Evolutionary conservation across 2,113 vertebrate species (phyloP).

Genomic region (Nanorana parkeri): DNA sequence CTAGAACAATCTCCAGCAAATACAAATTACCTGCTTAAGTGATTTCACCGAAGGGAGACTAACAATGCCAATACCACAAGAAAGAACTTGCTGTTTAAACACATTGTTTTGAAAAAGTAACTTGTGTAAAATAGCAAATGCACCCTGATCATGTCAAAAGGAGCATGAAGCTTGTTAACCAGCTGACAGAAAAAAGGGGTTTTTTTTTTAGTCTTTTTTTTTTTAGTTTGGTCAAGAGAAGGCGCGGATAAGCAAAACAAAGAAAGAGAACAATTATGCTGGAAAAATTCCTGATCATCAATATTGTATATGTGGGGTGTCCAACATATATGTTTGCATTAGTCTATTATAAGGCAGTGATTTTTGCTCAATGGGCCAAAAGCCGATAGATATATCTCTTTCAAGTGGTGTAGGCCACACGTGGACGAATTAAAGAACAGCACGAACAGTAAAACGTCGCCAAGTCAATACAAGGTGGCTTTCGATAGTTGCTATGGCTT

Average conservation of each 20-base stretch:
- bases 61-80: background rate
- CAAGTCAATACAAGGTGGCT: too few relatives aligned
- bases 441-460: too few relatives aligned
- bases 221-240: slow-evolving; percentile 26
- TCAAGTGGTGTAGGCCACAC: too few relatives aligned
- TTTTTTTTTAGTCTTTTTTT: too few relatives aligned
- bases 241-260: background rate
- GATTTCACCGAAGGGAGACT: slow-evolving; percentile 20
- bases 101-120: slow-evolving; percentile 22
- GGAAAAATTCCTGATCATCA: background rate
- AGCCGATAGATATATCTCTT: too few relatives aligned
- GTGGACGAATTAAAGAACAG: too few relatives aligned
- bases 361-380: too few relatives aligned
- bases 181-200: slow-evolving; percentile 12
- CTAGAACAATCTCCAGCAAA: slow-evolving; percentile 9
- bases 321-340: background rate
- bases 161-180: background rate
- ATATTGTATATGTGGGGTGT: slow-evolving; percentile 4
- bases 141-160: slow-evolving; percentile 7
- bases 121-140: slow-evolving; percentile 29
- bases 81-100: background rate
- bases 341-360: too few relatives aligned
- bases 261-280: background rate
- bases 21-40: slow-evolving; percentile 9
- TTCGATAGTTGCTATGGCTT: too few relatives aligned